A percentile compares a stretch with the other conserved stretches of the same genome.
Conservation (phyloP, 2,113 vertebrate species). For the Todiramphus chloris region DNA sequence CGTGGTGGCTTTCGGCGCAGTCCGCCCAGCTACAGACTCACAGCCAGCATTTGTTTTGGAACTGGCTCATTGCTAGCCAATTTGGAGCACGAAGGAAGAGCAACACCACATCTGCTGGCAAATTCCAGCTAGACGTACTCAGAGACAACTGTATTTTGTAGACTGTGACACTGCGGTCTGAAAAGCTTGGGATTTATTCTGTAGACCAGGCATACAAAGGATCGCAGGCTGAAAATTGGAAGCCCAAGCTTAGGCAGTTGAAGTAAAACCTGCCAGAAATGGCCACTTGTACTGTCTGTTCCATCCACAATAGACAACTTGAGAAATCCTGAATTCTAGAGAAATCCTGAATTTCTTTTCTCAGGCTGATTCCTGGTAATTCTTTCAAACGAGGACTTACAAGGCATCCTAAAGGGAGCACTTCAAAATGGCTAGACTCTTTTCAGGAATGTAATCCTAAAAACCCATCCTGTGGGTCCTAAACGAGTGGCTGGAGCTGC, state of each 20-base stretch:
- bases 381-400: not conserved
- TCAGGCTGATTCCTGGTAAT: not conserved
- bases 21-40: not conserved
- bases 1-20: not conserved
- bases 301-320: not conserved
- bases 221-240: not conserved
- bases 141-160: not conserved
- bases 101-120: not conserved
- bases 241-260: not conserved
- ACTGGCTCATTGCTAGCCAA: not conserved
- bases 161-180: not conserved
- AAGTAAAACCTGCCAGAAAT: not conserved
- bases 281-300: not conserved
- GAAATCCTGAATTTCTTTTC: not conserved
- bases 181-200: not conserved
- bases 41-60: not conserved
- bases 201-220: not conserved
- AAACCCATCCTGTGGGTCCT: not conserved
- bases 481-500: not conserved
- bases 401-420: not conserved
- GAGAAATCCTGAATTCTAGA: not conserved
- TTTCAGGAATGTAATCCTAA: not conserved
- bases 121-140: not conserved
- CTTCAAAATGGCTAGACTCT: not conserved
- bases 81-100: not conserved